Evolutionary conservation across 1,140 invertebrate species (phyloP), one percentile per base, ranked within the genome.

Genomic region (Drosophila mojavensis): DNA sequence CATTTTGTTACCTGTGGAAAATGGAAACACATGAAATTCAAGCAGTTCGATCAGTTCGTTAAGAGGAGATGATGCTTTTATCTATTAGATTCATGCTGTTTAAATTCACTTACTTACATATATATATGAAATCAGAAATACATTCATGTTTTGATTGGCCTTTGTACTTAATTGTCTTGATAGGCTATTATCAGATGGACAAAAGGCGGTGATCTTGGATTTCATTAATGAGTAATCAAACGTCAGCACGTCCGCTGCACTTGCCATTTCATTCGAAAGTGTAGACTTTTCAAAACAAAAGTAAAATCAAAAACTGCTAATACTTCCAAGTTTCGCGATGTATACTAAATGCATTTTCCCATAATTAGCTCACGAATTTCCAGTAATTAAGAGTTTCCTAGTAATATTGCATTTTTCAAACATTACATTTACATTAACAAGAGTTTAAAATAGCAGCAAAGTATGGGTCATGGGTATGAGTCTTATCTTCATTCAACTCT

Each of bases 151-250:
- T 2, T 24, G 20, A 24, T 24, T 24, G 20, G 20, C 20, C 20
- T 28, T 50, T 26, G 10, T 41, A 63, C 58, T 63, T 74, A 48
- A 63, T 63, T 63, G 30, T 36, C 36, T 45, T 75, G 72, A 75
- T 70, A 64, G 70, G 60, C 26, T 41, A 43, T 70, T 75, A 75
- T 75, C 72, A 53, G 60, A 17, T 58, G 59, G 51, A 60, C 43
- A 67, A 50, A 24, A 41, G 55, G 70, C 17, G 48, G 17, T 41
- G 43, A 68, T 63, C 66, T 63, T 63, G 13, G 17, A 30, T 50
- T 63, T 45, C 47, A 70, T 59, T 59, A 58, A 75, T 70, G 66
- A 75, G 45, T 75, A 75, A 75, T 75, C 66, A 20, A 69, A 74
- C 30, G 26, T 20, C 50, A 17, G 17, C 17, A 17, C 17, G 17